A percentile compares a stretch with the other conserved stretches of the same genome.
Conservation (phyloP, 2,113 vertebrate species). For the Poicephalus gulielmi region DNA sequence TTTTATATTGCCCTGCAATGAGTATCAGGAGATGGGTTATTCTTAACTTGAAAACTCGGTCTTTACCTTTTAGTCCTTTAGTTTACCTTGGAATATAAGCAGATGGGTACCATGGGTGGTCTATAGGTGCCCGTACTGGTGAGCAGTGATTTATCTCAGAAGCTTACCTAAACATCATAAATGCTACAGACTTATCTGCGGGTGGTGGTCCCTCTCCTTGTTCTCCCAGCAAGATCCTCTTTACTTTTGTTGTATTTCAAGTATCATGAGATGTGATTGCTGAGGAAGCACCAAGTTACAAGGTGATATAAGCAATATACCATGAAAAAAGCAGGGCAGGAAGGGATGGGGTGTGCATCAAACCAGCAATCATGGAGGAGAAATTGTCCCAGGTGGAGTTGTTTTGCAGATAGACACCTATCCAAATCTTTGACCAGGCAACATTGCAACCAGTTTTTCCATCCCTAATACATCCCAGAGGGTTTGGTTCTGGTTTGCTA, state of each 20-base stretch:
- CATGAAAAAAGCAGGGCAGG: background rate
- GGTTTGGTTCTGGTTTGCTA: slow-evolving; percentile 45
- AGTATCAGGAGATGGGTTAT: background rate
- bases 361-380: background rate
- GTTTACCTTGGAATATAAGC: background rate
- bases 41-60: background rate
- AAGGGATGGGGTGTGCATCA: background rate
- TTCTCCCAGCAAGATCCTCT: background rate
- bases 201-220: background rate
- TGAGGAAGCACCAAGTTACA: background rate
- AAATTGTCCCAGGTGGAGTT: background rate
- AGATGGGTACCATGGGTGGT: background rate
- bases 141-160: background rate
- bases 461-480: background rate
- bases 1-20: background rate
- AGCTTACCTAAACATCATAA: background rate
- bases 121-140: rapidly evolving
- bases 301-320: background rate
- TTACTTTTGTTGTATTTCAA: background rate
- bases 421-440: background rate
- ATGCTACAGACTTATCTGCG: background rate
- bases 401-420: background rate
- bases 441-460: slow-evolving; percentile 41
- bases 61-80: background rate
- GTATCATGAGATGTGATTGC: background rate